Conservation (phyloP, 2,888 invertebrate species). For the Agrochola lota region DNA sequence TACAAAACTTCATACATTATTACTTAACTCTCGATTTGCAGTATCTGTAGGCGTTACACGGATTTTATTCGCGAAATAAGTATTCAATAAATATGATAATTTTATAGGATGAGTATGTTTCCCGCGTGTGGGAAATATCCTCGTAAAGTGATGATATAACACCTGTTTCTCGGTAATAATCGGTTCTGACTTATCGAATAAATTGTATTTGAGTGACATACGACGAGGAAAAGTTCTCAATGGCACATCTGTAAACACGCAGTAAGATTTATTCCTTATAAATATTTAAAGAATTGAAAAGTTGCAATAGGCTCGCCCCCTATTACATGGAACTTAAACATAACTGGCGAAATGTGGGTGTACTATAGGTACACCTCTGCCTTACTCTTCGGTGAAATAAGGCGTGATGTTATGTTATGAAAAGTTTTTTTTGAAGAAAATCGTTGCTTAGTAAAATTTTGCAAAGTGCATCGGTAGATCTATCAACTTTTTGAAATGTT, state of each 20-base stretch:
- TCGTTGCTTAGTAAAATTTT: no score
- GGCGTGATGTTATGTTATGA: no score
- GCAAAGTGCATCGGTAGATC: no score
- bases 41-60: constrained; percentile 30
- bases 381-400: no score
- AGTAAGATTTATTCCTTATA: no score
- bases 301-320: no score
- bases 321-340: no score
- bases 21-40: neutral
- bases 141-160: constrained; percentile 46
- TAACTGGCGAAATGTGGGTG: no score
- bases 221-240: neutral
- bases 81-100: constrained; percentile 65
- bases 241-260: neutral
- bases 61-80: constrained; percentile 48
- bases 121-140: constrained; percentile 19
- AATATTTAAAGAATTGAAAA: neutral
- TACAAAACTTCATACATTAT: constrained; percentile 17
- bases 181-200: constrained; percentile 6
- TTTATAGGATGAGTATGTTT: constrained; percentile 46
- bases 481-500: no score
- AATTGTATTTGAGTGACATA: neutral
- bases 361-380: no score
- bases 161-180: constrained; percentile 48
- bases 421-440: no score